Evolutionary conservation across 2,888 invertebrate species (phyloP), one percentile per base, ranked within the genome.

Genomic region (Phlogophora meticulosa): DNA sequence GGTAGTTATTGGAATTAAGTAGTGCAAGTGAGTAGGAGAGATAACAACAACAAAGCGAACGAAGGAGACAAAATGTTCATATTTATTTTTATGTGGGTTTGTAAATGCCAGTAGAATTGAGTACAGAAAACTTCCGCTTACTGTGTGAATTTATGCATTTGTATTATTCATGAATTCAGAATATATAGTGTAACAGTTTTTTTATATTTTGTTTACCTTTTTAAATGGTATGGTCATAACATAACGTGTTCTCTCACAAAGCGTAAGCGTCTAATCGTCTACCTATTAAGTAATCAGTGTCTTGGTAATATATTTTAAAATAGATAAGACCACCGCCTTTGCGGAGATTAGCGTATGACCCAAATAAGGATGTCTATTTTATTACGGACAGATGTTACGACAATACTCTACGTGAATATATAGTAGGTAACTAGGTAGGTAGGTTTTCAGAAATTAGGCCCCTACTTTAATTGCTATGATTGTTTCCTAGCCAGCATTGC

Each of bases 31-130:
- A 79, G 62, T 58, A 53, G 24, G 67, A 55, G 43, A 42, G 63
- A 78, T 72, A 81, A 68, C 69, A 65, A 69, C 48, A 61, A 80
- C 71, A 61, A 69, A 62, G 64, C 42, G 61, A 71, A 68, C 32
- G 67, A 68, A 60, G 60, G 71, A 68, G 67, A 68, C 61, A 60
- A 59, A 36, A 49, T 59, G 36, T 60, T 42, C 20, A 42, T 58
- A 59, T 67, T 59, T 49, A 70, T 49, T 32, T 70, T 69, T 36
- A 58, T 24, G 22, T 9, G 3, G 38, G 42, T 58, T 69, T 36
- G 58, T 22, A 70, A 68, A 67, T 70, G 28, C 11, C 22, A 2
- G 28, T 22, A 9, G 28, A 49, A 67, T 36, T 10, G 48, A 49
- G 36, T 17, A 11, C 32, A 67, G 36, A 60, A 70, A 59, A 51